Evolutionary conservation across 2,888 invertebrate species (phyloP).

Genomic region (Lepetodrilus schrolli): DNA sequence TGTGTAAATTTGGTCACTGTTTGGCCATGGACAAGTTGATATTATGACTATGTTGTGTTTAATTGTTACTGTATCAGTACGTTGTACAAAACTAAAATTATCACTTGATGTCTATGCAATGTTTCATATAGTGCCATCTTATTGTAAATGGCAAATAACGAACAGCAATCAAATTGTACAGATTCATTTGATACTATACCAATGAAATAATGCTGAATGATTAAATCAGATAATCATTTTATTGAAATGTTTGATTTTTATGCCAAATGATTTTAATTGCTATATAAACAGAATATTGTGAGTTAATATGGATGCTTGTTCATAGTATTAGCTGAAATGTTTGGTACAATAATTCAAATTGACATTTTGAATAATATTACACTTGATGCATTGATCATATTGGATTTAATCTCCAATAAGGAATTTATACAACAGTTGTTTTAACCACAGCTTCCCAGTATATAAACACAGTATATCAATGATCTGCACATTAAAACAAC

Average conservation of each 20-base stretch:
- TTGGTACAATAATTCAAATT: too few relatives aligned
- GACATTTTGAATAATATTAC: too few relatives aligned
- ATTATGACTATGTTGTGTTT: background rate
- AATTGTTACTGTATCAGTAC: background rate
- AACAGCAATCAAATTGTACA: constrained; percentile 22
- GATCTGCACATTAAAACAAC: too few relatives aligned
- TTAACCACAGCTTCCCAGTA: too few relatives aligned
- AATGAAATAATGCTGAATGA: constrained; percentile 2
- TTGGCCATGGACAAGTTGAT: too few relatives aligned
- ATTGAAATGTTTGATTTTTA: background rate
- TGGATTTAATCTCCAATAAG: too few relatives aligned
- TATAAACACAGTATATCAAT: too few relatives aligned
- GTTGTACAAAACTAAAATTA: background rate
- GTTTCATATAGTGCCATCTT: constrained; percentile 2
- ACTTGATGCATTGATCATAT: too few relatives aligned
- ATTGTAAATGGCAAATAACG: constrained; percentile 10
- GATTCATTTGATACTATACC: constrained; percentile 4
- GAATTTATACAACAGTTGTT: too few relatives aligned
- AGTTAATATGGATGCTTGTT: too few relatives aligned
- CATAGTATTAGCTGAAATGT: background rate
- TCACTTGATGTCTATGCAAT: constrained; percentile 4
- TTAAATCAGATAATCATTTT: constrained; percentile 1
- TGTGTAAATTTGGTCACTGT: too few relatives aligned
- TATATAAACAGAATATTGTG: too few relatives aligned
- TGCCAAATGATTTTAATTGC: background rate